Evolutionary conservation across 2,797 vertebrate species (phyloP).

Genomic region (Sarcophilus harrisii): DNA sequence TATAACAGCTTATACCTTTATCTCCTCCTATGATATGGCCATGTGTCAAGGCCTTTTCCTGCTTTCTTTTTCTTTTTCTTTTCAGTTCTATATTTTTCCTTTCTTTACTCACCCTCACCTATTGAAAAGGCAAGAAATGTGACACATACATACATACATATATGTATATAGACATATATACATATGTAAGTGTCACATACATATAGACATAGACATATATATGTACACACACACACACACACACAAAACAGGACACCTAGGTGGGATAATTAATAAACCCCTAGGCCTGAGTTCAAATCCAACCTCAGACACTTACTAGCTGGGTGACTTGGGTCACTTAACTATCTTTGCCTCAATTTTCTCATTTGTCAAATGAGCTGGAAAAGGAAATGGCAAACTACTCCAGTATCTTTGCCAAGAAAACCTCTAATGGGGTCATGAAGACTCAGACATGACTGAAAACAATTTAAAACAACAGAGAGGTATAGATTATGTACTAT

Average conservation of each 20-base stretch:
- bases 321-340: background rate
- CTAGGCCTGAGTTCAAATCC: background rate
- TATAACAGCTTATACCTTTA: background rate
- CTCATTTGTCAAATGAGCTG: background rate
- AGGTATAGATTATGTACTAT: background rate
- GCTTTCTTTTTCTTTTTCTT: background rate
- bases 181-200: too few species aligned
- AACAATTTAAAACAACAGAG: background rate
- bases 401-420: background rate
- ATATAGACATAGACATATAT: too few species aligned
- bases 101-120: background rate
- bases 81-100: background rate
- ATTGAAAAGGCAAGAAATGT: background rate
- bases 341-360: background rate
- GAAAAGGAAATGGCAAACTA: background rate
- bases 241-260: background rate
- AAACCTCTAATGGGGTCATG: background rate
- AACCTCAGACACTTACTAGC: background rate
- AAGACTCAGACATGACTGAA: background rate
- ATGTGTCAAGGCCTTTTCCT: background rate
- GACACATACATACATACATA: background rate
- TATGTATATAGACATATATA: too few species aligned
- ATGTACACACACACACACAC: too few species aligned
- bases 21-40: background rate
- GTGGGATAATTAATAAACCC: background rate